Evolutionary conservation across 2,888 invertebrate genomes (phyloP), one percentile per base, ranked within the genome.

Genomic region (Rhingia rostrata): DNA sequence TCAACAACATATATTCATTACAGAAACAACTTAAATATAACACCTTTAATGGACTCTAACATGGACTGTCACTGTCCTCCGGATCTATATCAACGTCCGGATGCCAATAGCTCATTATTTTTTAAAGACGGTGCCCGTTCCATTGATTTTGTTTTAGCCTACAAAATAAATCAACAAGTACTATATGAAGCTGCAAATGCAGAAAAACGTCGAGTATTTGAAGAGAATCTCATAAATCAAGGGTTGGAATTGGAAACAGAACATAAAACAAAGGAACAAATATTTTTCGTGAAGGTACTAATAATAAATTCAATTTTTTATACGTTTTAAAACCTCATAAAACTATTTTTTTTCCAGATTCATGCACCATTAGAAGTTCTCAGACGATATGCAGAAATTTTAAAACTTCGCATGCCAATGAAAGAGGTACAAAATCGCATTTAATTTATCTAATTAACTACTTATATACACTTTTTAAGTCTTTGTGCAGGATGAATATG

Each of bases 341-440:
- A 6, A 1, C 1, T 10, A 14, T 0, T 45, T 14, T 6, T 84
- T 92, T 92, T 63, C 22, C 89, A 98, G 94, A 94, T 98, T 79
- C 97, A 98, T 91, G 96, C 97, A 0, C 97, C 98, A 0, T 92
- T 94, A 87, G 94, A 95, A 89, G 97, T 98, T 5, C 92, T 98
- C 63, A 93, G 95, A 87, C 94, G 97, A 88, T 98, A 98, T 92
- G 95, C 97, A 81, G 98, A 98, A 92, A 96, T 98, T 88, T 93
- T 98, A 87, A 98, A 98, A 91, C 93, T 98, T 32, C 93, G 97
- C 89, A 95, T 98, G 96, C 98, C 98, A 3, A 98, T 98, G 97
- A 97, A 95, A 93, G 95, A 95, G 93, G 94, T 96, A 90, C 89
- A 90, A 90, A 39, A 6, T 10, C 33, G 4, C 30, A 58, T 45